Conservation (phyloP, 2,113 vertebrate species). For the Phaetusa simplex region DNA sequence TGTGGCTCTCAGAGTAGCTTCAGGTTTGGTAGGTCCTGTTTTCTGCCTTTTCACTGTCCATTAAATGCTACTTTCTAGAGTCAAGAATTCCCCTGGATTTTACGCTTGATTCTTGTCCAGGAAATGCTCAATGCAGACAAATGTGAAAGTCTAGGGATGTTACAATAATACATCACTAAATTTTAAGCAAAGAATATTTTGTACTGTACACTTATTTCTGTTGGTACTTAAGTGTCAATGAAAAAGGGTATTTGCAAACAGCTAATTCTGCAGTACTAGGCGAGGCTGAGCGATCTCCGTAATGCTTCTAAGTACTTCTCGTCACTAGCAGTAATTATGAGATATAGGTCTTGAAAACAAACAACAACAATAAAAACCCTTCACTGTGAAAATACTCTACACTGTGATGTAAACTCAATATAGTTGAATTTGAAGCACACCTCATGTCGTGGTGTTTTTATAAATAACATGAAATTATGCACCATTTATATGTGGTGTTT, state of each 20-base stretch:
- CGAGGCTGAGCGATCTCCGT: neutral
- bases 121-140: neutral
- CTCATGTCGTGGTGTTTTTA: slow-evolving; percentile 2
- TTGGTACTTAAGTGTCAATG: neutral
- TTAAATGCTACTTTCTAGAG: neutral
- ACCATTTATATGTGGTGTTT: slow-evolving; percentile 9
- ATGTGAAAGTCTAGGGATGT: neutral
- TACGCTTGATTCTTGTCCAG: neutral
- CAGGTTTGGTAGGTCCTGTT: neutral
- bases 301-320: neutral
- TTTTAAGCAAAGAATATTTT: neutral
- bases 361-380: neutral
- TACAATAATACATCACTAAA: neutral
- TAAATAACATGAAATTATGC: slow-evolving; percentile 35
- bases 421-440: neutral
- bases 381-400: neutral
- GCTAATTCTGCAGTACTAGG: neutral
- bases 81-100: neutral
- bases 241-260: neutral
- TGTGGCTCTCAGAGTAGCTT: neutral
- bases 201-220: neutral
- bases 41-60: neutral
- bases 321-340: neutral
- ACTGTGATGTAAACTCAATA: neutral
- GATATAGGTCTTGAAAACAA: neutral